Evolutionary conservation across 2,888 invertebrate genomes (phyloP), one percentile per base, ranked within the genome.

Genomic region (Drosophila koepferae): DNA sequence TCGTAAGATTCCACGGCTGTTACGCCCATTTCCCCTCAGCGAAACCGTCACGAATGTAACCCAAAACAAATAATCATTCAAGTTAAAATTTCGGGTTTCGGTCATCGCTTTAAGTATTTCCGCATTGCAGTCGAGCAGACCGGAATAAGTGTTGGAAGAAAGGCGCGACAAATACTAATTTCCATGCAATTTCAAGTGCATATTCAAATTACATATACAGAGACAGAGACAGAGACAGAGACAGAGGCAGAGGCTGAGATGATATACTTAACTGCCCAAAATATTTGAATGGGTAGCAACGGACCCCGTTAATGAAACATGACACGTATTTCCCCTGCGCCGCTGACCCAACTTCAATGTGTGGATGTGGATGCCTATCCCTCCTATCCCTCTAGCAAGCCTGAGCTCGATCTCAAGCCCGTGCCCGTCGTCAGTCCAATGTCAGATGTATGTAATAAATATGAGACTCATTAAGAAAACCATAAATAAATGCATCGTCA

Each of bases 401-500:
- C n/a, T 9, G 8, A 41, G 41, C 20, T 23, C 23, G 23, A 46
- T 20, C 61, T 31, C 53, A 36, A 69, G 63, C 63, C 71, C 77
- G 74, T 71, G 72, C 79, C 82, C 82, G 59, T 69, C 72, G 81
- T 74, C 82, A 55, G 80, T 60, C 73, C 71, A 74, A 74, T 74
- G 77, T 71, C 77, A 61, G 58, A 69, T 28, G 28, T 28, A 71
- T 80, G 80, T 71, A 83, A 86, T 79, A 86, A 88, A 89, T 86
- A 84, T 88, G 82, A 82, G 79, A 86, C 82, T 91, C 89, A 91
- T 90, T 91, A 90, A 89, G 87, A 81, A 86, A 86, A 90, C 89
- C 90, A 90, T 90, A 89, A 90, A 90, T 87, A 90, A 90, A 84
- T 83, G 87, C 88, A 80, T 69, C 77, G 89, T 88, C 89, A 89